phyloP scores from a whole-genome alignment of 2,888 invertebrate genomes.

The Podotricha telesiphe region DNA sequence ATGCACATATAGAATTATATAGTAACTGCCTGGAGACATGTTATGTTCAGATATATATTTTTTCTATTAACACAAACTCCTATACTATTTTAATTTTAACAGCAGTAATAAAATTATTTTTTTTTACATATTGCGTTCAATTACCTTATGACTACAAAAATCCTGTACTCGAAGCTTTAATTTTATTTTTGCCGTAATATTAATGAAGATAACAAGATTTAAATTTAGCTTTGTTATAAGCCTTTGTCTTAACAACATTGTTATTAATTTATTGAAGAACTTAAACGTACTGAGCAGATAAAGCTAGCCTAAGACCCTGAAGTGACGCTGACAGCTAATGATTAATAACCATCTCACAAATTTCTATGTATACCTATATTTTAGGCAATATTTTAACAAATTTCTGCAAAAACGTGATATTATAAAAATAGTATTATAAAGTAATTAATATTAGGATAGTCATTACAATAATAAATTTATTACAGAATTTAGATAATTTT shows the following conservation, averaged over 20 bases:
- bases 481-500: too few species aligned
- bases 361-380: constrained; percentile 39
- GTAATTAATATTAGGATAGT: neutral
- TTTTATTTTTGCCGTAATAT: neutral
- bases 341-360: constrained; percentile 45
- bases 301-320: constrained; percentile 37
- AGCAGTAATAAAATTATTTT: too few species aligned
- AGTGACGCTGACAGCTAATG: constrained; percentile 48
- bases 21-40: too few species aligned
- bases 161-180: neutral
- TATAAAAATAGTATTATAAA: neutral
- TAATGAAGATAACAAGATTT: neutral
- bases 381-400: constrained; percentile 17
- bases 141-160: neutral
- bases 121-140: too few species aligned
- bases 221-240: neutral
- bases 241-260: constrained; percentile 1
- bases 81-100: too few species aligned
- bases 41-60: too few species aligned
- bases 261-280: constrained; percentile 39
- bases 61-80: too few species aligned
- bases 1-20: too few species aligned
- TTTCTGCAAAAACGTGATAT: neutral
- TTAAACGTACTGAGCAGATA: constrained; percentile 37
- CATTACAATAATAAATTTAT: too few species aligned